Evolutionary conservation across 2,888 invertebrate species (phyloP), one percentile per base, ranked within the genome.

Genomic region (Harmothoe impar): DNA sequence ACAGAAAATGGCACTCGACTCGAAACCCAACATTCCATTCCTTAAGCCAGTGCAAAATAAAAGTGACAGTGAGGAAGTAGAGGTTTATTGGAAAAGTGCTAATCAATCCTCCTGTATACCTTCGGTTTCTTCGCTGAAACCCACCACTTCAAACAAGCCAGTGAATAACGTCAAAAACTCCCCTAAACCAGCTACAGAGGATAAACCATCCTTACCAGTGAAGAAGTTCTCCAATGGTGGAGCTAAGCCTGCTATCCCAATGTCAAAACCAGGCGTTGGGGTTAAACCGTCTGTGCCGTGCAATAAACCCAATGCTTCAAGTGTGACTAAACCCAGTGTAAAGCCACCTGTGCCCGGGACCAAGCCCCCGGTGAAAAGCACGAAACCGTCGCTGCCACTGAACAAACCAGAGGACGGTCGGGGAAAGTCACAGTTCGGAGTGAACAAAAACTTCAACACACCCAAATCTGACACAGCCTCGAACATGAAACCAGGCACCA

Each of bases 21-120:
- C 81, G 0, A 81, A 81, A 35, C 81, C 81, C 20, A 81, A 81
- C 25, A 43, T 81, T 20, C 81, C 81, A 35, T 35, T 81, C 23
- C n/a, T 43, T 17, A 81, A 72, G 17, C 72, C 72, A 29, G 29
- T 72, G 29, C 25, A 72, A 29, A 23, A 33, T 20, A 51, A 84
- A 33, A 84, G 20, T 84, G 10, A 84, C 23, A 35, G 43, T 7
- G 33, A 33, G 10, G 43, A 43, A 43, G 5, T 5, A 29, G 72
- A 62, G 62, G 62, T 62, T 20, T 12, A 20, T 12, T 62, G 23
- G n/a, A 62, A 62, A 62, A 20, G 3, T 62, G 62, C 7, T 3
- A n/a, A n/a, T 62, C 62, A 20, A n/a, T 62, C 62, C 10, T 5
- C 81, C 81, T 10, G 81, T 23, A 43, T 81, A 81, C 81, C 81